These are phyloP conservation scores for Sylvicapra grimmia DNA, from an alignment of 2,113 vertebrate species.

Conservation along the genomic window DNA sequence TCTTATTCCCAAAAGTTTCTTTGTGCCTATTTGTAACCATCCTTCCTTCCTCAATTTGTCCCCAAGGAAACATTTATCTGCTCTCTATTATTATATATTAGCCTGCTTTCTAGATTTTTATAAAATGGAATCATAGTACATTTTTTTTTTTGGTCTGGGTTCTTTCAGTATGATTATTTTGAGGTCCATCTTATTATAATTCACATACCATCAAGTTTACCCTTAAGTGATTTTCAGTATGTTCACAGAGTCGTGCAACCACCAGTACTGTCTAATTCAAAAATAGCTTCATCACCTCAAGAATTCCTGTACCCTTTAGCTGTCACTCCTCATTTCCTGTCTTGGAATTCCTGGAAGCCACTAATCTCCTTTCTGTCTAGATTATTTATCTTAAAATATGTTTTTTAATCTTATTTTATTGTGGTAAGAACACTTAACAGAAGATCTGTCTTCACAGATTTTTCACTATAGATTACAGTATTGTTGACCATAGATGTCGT, in stretches of 20 bases:
- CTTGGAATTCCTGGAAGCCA: background rate
- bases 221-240: background rate
- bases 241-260: background rate
- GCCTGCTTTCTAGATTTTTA: background rate
- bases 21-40: background rate
- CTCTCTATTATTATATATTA: background rate
- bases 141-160: background rate
- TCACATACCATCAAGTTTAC: background rate
- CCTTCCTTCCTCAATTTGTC: background rate
- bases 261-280: background rate
- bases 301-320: background rate
- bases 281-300: background rate
- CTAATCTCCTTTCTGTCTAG: background rate
- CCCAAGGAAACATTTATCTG: background rate
- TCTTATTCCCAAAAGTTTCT: background rate
- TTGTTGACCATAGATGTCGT: background rate
- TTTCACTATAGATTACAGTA: background rate
- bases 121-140: background rate
- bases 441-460: background rate
- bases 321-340: background rate
- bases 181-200: background rate
- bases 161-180: background rate
- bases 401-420: background rate
- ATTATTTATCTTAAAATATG: background rate
- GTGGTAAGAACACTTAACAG: background rate